Conservation (phyloP, 1,140 invertebrate genomes). For the Drosophila ananassae region DNA sequence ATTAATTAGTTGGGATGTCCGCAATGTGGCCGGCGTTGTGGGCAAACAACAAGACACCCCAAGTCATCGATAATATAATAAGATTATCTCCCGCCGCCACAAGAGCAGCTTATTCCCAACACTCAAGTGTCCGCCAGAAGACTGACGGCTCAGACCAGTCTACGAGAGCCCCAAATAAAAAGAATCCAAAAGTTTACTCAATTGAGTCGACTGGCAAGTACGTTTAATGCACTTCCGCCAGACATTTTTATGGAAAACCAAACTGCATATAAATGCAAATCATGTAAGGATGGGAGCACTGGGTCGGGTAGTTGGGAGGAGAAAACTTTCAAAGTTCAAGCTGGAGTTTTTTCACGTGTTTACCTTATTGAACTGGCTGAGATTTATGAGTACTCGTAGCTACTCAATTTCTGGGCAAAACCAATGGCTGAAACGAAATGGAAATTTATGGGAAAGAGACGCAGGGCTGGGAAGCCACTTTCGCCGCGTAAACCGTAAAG, state of each 20-base stretch:
- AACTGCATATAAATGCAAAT: constrained; percentile 67
- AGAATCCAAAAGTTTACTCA: background rate
- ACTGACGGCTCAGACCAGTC: background rate
- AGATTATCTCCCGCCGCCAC: constrained; percentile 25
- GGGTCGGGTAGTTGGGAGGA: background rate
- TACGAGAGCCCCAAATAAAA: background rate
- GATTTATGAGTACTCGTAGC: constrained; percentile 72
- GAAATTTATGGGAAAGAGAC: constrained; percentile 71
- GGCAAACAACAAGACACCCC: background rate
- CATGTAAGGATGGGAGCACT: constrained; percentile 4
- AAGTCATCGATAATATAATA: constrained; percentile 12
- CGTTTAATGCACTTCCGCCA: constrained; percentile 67
- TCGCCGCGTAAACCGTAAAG: constrained; percentile 73
- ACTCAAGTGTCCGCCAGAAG: constrained; percentile 14
- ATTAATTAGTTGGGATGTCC: constrained; percentile 56
- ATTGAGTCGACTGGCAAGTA: constrained; percentile 16
- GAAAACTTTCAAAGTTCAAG: constrained; percentile 51
- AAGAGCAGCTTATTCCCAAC: constrained; percentile 9
- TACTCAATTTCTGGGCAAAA: constrained; percentile 75
- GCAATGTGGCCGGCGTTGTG: constrained; percentile 9
- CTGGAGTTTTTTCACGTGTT: constrained; percentile 57
- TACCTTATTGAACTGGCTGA: constrained; percentile 75
- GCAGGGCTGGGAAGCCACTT: constrained; percentile 57
- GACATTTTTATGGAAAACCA: constrained; percentile 22
- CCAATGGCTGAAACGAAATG: constrained; percentile 77